Evolutionary conservation across 1,140 invertebrate genomes (phyloP), one percentile per base, ranked within the genome.

Genomic region (Brachionus asplanchnoidis): DNA sequence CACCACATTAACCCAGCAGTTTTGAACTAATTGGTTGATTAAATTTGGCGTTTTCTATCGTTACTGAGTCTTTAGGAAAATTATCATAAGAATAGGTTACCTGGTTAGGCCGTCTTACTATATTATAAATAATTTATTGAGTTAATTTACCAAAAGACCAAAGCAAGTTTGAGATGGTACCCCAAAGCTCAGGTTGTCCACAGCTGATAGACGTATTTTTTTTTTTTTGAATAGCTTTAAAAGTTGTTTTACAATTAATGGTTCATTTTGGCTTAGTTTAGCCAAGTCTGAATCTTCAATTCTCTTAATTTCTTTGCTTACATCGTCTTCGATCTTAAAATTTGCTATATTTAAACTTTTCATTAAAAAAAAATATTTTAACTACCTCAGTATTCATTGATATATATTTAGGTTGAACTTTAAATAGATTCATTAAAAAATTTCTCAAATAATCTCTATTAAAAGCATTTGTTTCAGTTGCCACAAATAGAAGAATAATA

Each of bases 141-240:
- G n/a, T 73, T 73, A 9, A 56, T 23, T 79, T 56, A 80, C 77
- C 42, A 84, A 78, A 46, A 84, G 42, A 20, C 84, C 84, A 44
- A 84, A 84, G 60, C 84, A 84, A 40, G 14, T 40, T 40, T 53
- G 32, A 23, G 66, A 44, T 14, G 40, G 17, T 14, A 84, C 70
- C 11, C 46, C 70, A 44, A 84, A 75, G 14, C 26, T 56, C 23
- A 84, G 7, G 5, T 84, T 73, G 46, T 84, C 73, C 9, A 84
- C 84, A 20, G 84, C 84, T 65, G 79, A 36, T 23, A 82, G 17
- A 4, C 32, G 17, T 26, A 60, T 46, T 17, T 65, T 68, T 20
- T 60, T 68, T n/a, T 68, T 60, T 82, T 65, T 82, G 20, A 65
- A 82, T 20, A 82, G 7, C 17, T 82, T 82, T 65, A 65, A 46